Evolutionary conservation across 2,113 vertebrate genomes (phyloP).

Genomic region (Chrysemys picta): DNA sequence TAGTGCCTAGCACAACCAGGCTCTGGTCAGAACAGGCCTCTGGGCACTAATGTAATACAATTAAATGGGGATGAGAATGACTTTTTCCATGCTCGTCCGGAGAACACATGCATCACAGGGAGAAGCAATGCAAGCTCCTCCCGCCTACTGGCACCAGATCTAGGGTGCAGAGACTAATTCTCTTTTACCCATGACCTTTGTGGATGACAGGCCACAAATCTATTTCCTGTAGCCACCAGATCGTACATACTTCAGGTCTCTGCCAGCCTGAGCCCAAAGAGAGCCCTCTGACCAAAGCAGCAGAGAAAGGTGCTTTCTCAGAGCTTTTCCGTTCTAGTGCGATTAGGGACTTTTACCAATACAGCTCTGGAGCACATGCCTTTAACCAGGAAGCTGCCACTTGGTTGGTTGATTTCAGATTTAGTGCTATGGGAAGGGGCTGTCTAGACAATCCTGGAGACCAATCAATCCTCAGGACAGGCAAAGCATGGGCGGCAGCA

Average conservation of each 20-base stretch:
- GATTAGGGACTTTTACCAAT: background rate
- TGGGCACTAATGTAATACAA: background rate
- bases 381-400: background rate
- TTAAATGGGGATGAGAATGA: background rate
- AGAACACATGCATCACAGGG: background rate
- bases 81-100: background rate
- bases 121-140: background rate
- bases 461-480: background rate
- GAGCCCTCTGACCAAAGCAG: background rate
- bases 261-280: background rate
- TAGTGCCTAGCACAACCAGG: background rate
- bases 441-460: background rate
- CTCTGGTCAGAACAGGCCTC: background rate
- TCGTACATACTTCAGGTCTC: background rate
- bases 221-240: background rate
- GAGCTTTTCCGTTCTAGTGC: background rate
- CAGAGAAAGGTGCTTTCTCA: background rate
- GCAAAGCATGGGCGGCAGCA: background rate
- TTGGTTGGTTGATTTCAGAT: background rate
- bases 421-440: background rate
- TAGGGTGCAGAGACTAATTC: background rate
- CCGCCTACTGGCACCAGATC: background rate
- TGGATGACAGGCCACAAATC: background rate
- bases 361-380: background rate
- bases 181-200: background rate